Conservation (phyloP, 2,888 invertebrate genomes). For the Bembecia ichneumoniformis region DNA sequence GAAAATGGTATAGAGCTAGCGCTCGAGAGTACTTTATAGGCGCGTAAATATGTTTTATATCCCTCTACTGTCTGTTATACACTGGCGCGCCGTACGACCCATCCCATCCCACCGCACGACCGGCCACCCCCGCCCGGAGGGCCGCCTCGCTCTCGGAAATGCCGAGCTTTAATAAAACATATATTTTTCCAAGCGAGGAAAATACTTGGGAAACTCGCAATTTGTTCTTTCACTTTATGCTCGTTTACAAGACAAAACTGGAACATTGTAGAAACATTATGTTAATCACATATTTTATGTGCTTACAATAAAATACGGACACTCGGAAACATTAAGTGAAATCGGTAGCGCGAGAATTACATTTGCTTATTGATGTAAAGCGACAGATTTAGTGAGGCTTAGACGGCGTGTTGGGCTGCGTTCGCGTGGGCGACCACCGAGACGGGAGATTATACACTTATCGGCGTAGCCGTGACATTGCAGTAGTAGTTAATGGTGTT, state of each 20-base stretch:
- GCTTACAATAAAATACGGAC: constrained; percentile 36
- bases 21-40: constrained; percentile 73
- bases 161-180: constrained; percentile 74
- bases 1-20: constrained; percentile 69
- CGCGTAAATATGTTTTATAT: constrained; percentile 74
- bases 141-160: constrained; percentile 68
- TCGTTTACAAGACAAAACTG: constrained; percentile 74
- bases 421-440: constrained; percentile 20
- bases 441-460: constrained; percentile 25
- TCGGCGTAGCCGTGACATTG: constrained; percentile 44
- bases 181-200: constrained; percentile 73
- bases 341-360: neutral
- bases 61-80: constrained; percentile 73
- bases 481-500: constrained; percentile 46
- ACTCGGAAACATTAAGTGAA: constrained; percentile 7
- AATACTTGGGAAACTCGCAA: constrained; percentile 73
- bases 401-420: constrained; percentile 25
- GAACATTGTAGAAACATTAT: constrained; percentile 70
- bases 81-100: constrained; percentile 62
- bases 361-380: neutral
- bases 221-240: constrained; percentile 74
- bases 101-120: constrained; percentile 24
- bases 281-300: constrained; percentile 63
- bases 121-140: constrained; percentile 49
- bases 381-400: constrained; percentile 3